Conservation (phyloP, 2,888 invertebrate species). For the Agapostemon virescens region DNA sequence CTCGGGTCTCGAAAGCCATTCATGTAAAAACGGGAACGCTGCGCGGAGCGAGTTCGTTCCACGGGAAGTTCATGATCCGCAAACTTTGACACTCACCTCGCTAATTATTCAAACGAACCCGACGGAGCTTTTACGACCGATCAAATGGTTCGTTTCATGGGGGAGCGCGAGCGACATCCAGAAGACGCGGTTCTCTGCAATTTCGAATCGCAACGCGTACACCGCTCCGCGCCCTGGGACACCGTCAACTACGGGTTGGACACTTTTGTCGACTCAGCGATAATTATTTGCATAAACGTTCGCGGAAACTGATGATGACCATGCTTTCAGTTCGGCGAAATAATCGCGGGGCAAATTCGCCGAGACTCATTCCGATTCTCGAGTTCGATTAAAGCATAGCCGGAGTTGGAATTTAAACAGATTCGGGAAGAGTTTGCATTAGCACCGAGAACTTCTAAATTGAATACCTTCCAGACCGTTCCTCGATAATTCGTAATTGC, state of each 20-base stretch:
- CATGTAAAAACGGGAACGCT: constrained; percentile 13
- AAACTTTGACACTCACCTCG: constrained; percentile 32
- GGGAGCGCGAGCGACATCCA: neutral
- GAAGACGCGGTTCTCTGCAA: neutral
- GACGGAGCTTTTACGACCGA: constrained; percentile 25
- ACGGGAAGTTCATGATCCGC: constrained; percentile 13
- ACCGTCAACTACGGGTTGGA: neutral
- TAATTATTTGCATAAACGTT: neutral
- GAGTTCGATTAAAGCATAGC: neutral
- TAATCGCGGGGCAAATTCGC: neutral
- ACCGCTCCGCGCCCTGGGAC: neutral
- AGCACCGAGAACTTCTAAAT: neutral
- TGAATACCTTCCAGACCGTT: neutral
- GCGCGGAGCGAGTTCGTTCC: neutral
- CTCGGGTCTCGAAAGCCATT: neutral
- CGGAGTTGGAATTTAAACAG: neutral
- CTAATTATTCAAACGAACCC: constrained; percentile 41
- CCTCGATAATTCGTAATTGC: neutral
- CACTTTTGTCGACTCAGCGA: neutral
- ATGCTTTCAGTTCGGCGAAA: neutral
- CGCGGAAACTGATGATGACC: neutral
- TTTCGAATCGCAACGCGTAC: neutral
- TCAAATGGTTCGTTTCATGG: constrained; percentile 21
- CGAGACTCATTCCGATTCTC: neutral
- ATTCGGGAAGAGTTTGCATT: neutral